phyloP scores from a whole-genome alignment of 1,140 invertebrate species.

The Sitobion miscanthi region DNA sequence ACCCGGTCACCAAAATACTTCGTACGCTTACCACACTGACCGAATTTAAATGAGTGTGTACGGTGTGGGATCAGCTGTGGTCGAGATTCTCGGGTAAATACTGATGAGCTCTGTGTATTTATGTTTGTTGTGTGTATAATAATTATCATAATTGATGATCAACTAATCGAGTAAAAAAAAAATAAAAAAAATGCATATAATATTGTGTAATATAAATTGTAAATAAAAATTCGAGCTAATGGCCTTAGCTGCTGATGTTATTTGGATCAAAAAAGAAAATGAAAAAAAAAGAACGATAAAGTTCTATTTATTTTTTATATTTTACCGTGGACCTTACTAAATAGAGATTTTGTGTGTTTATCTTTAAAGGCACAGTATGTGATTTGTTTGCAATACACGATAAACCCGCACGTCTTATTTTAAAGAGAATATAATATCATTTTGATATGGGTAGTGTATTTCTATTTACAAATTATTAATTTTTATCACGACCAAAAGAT shows the following conservation, averaged over 20 bases:
- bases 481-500: background rate
- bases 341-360: background rate
- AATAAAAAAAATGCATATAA: background rate
- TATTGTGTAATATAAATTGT: background rate
- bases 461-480: background rate
- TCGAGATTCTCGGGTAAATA: no score
- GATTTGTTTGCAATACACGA: background rate
- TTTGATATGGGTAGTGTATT: background rate
- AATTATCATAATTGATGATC: background rate
- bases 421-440: background rate
- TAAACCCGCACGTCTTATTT: background rate
- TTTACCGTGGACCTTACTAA: background rate
- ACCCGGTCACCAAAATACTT: no score
- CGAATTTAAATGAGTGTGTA: no score
- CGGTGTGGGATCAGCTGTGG: no score
- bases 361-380: background rate
- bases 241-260: background rate
- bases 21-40: no score
- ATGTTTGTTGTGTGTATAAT: no score
- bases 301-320: background rate
- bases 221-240: background rate
- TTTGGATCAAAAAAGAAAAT: background rate
- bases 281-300: background rate
- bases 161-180: no score
- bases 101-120: no score